Evolutionary conservation across 2,797 vertebrate genomes (phyloP), one percentile per base, ranked within the genome.

Genomic region (Hoplostethus mediterraneus): DNA sequence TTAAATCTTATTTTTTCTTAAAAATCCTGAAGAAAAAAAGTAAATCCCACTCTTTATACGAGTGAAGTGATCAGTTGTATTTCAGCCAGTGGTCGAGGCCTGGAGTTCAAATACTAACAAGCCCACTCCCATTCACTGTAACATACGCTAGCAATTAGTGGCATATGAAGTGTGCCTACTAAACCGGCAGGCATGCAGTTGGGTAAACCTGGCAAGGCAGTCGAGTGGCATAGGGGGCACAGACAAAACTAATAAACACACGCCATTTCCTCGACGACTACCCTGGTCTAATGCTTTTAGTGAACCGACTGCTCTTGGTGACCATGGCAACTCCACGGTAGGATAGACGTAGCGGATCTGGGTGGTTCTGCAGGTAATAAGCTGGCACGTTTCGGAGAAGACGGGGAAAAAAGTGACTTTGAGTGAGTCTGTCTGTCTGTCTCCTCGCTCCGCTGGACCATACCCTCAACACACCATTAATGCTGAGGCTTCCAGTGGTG

Each of bases 101-200:
- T 64, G 14, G 21, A 48, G 45, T 52, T 55, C 7, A 33, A 66
- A 52, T 28, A 56, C 28, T 74, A 61, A 53, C 57, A 80, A 21
- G 3, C 63, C 2, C 21, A 62, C 54, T 74, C 4, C n/a, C 16
- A 81, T 81, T 12, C 55, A 38, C 36, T 6, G 8, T 67, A 48
- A 63, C 80, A 72, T n/a, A 71, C 55, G 67, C 30, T 62, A 63
- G 66, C 28, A 76, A 85, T 84, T 72, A 81, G 71, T 67, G 56
- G 79, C 16, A 6, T 48, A 66, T 67, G 72, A 63, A 59, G 60
- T n/a, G 38, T 36, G 67, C 51, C 51, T 54, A 36, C 30, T 58
- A 55, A 68, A 47, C 31, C 63, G 52, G 21, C 30, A 75, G 66
- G 73, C 13, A 62, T 25, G 12, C 44, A 45, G 62, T 64, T 66